Evolutionary conservation across 2,888 invertebrate genomes (phyloP), one percentile per base, ranked within the genome.

Genomic region (Athetis lepigone): DNA sequence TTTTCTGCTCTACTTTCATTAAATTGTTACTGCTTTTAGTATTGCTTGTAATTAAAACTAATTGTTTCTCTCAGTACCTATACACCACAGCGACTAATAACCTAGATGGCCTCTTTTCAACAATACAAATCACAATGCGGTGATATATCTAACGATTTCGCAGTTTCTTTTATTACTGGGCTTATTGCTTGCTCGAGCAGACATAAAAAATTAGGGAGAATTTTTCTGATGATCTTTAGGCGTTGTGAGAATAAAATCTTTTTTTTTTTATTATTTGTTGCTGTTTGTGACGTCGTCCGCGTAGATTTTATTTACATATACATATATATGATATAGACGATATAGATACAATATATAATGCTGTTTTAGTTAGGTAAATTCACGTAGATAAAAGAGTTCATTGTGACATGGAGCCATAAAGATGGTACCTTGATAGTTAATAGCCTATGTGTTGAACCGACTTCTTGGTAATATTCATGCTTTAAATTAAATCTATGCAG

Each of bases 131-230:
- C 27, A 39, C 27, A 18, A 23, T 11, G 37, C 47, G 7, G 23
- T 61, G 29, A 49, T 49, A 23, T 63, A 61, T 49, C 13, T 39
- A 61, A 63, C 18, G 23, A 39, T 18, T 39, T 6, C 49, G 63
- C 7, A 21, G 21, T 61, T 11, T 27, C 27, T 11, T 63, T 39
- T 63, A 61, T 61, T 23, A 23, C 21, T 6, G 4, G 18, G 21
- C 16, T 43, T 43, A 7, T 43, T 25, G 27, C 8, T 43, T 25
- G 27, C 8, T 18, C 4, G 19, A 37, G 27, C 36, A 27, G 19
- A 16, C 25, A 16, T 9, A 25, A 13, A 9, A 27, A 36, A 7
- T 5, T 27, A 4, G 8, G 6, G 23, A 23, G n/a, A 2, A 7
- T 23, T 56, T 27, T 25, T n/a, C 11, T 11, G n/a, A 1, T 4